Base-by-base conservation (phyloP, 2,797 vertebrate genomes). In the Nannoperca obscura region DNA sequence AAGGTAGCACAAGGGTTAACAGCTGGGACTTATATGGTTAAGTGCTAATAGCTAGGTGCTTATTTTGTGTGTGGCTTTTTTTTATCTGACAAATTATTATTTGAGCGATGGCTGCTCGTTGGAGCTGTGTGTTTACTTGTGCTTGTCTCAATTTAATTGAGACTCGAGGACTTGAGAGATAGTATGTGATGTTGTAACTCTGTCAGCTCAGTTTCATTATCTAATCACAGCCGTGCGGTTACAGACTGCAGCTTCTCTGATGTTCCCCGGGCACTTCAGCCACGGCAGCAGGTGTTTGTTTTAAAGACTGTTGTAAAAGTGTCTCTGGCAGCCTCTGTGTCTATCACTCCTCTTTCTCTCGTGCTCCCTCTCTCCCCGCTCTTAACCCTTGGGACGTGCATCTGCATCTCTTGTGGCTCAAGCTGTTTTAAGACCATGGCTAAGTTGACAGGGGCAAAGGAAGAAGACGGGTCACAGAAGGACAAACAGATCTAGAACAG, bases 231-330 rank as follows among this genome's bases (percentile, higher is more conserved):
- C 13, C 10, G 20, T 58, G 17, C 1, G 11, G 34, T 50, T 40
- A 54, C 71, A 73, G 44, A 54, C 80, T 79, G 58, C 46, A 54
- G 76, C 71, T 60, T 71, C 55, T 36, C 68, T 67, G 53, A 61
- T 64, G 40, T 76, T 64, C 44, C 15, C 46, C 72, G 27, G 76
- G 62, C 74, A 2, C 83, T 72, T 42, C 79, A 73, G 72, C 66
- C 52, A 2, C 44, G 19, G 73, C 78, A 65, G 87, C 91, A 92
- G 91, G 92, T 93, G 91, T 91, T 91, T 88, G 82, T 88, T 93
- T 92, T 90, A 88, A 88, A 91, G 82, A 32, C 70, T n/a, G 73
- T 30, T 68, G 74, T 90, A 86, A 92, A 91, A 89, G 66, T 66
- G 80, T 87, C 73, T 89, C 67, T 79, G 81, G 78, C 76, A 63